Conservation (phyloP, 2,888 invertebrate genomes). For the Chloroclystis v-ata region DNA sequence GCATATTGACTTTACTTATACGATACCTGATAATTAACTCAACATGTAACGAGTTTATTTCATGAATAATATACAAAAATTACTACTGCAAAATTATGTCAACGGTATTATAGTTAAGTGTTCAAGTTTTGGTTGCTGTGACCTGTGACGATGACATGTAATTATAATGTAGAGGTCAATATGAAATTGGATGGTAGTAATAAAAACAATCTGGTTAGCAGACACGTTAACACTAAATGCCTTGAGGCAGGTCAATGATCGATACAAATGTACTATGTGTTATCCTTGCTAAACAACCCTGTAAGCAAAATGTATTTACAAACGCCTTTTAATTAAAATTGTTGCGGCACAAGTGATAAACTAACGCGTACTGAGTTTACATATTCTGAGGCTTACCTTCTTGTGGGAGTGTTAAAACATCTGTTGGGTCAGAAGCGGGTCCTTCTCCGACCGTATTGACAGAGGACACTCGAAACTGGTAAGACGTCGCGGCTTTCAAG, state of each 20-base stretch:
- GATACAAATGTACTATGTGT: neutral
- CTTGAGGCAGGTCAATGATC: neutral
- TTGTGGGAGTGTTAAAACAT: constrained; percentile 94
- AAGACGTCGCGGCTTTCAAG: constrained; percentile 95
- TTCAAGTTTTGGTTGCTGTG: too few relatives aligned
- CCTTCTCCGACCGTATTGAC: constrained; percentile 98
- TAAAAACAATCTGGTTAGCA: neutral
- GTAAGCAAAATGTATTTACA: neutral
- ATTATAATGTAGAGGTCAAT: too few relatives aligned
- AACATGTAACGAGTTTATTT: too few relatives aligned
- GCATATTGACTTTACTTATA: too few relatives aligned
- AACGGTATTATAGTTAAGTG: too few relatives aligned
- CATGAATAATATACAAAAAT: too few relatives aligned
- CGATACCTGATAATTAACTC: too few relatives aligned
- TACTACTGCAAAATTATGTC: too few relatives aligned
- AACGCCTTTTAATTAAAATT: constrained; percentile 2
- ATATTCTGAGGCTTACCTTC: constrained; percentile 83
- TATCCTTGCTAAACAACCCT: neutral
- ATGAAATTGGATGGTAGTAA: too few relatives aligned
- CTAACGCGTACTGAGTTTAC: neutral
- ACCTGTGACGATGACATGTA: too few relatives aligned
- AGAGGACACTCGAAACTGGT: constrained; percentile 98
- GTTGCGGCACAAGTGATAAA: neutral
- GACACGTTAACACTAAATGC: too few relatives aligned
- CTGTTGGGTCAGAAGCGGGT: constrained; percentile 92